These are phyloP conservation scores for Odontocolon sp. DNA, from an alignment of 2,888 invertebrate species.

Conservation along the genomic window DNA sequence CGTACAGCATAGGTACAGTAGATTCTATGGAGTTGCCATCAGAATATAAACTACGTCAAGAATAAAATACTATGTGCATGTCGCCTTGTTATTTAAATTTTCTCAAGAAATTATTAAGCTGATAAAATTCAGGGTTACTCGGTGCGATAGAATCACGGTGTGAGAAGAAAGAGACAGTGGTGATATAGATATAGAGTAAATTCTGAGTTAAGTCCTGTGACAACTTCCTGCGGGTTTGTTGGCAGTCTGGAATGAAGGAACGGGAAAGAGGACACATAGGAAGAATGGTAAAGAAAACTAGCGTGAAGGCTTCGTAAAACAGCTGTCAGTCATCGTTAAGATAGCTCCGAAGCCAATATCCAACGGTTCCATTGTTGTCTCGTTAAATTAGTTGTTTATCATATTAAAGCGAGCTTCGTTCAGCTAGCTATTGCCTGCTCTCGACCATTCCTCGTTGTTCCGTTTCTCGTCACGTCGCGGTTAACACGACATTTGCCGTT, in stretches of 20 bases:
- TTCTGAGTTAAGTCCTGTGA: too few species aligned
- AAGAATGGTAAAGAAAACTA: slow-evolving; percentile 26
- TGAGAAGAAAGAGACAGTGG: too few species aligned
- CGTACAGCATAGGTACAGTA: too few species aligned
- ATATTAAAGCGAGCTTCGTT: slow-evolving; percentile 60
- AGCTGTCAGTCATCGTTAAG: slow-evolving; percentile 71
- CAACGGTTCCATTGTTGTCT: slow-evolving; percentile 68
- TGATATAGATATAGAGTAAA: too few species aligned
- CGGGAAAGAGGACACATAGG: not conserved
- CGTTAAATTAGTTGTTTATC: slow-evolving; percentile 74
- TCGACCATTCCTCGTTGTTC: slow-evolving; percentile 27
- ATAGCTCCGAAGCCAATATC: slow-evolving; percentile 66
- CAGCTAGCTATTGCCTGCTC: slow-evolving; percentile 11
- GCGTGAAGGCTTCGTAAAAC: slow-evolving; percentile 67
- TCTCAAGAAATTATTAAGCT: not conserved
- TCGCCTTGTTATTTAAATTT: not conserved
- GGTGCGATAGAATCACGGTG: too few species aligned
- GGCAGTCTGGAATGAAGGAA: too few species aligned
- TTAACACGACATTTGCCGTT: not conserved
- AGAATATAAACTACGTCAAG: not conserved
- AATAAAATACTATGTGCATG: not conserved
- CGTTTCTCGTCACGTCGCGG: slow-evolving; percentile 21
- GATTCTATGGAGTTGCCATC: too few species aligned
- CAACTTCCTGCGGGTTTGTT: too few species aligned
- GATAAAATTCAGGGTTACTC: too few species aligned